Base-by-base conservation (phyloP, 2,888 invertebrate genomes). In the Plebejus melissa region DNA sequence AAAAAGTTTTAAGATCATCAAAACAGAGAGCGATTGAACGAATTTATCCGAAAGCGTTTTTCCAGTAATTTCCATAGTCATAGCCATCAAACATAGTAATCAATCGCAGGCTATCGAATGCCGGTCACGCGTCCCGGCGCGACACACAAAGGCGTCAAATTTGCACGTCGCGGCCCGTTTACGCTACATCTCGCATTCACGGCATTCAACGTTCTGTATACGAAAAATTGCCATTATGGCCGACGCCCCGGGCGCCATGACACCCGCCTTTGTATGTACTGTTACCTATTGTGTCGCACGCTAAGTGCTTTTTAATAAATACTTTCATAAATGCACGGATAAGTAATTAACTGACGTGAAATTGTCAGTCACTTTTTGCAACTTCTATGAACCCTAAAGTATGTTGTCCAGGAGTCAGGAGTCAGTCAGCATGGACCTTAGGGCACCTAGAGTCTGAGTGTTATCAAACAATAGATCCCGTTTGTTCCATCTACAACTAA, bases 81-180 rank as follows among this genome's bases (percentile, higher is more conserved):
- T 77, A 76, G 79, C 78, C 75, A 77, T 76, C 78, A 76, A 76
- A 77, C 77, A 72, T 78, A 70, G 79, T 81, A 80, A 80, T 81
- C 77, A 80, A 77, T 74, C 76, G 41, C 69, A 65, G 80, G 74
- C 75, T 79, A 79, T 80, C 80, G 82, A 80, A 91, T 91, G 87
- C 92, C 80, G 83, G 87, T 88, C 93, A 93, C 93, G 93, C 88
- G 82, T 88, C 75, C 83, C 81, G 82, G 83, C 83, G 84, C 80
- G 79, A 85, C 81, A 82, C 89, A 93, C 93, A 92, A 93, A 93
- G 88, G 92, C 88, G 83, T 84, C 90, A 93, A 93, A 93, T 93
- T 93, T 93, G 92, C 93, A 91, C 92, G 93, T 89, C 90, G 89
- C 87, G 82, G 86, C 86, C 90, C 90, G 90, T 90, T 92, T 90